Percentiles rank a stretch among this genome's conserved stretches.
Conservation (phyloP, 1,140 invertebrate genomes). For the Scaptomyza hsui region DNA sequence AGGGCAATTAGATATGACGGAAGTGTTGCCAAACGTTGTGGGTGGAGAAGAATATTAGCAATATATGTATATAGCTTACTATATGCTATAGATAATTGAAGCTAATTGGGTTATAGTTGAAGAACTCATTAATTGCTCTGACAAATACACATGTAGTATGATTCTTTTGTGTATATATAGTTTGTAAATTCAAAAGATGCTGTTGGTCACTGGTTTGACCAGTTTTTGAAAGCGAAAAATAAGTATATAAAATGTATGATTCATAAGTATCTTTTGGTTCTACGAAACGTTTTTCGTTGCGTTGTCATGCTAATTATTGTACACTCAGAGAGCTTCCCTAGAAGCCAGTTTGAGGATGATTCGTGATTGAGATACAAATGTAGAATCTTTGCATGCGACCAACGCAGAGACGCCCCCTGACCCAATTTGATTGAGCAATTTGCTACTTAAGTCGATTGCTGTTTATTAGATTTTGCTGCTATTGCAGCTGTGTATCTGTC, state of each 20-base stretch:
- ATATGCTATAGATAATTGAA: slow-evolving; percentile 58
- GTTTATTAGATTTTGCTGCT: slow-evolving; percentile 71
- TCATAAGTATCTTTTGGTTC: slow-evolving; percentile 23
- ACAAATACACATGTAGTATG: no score
- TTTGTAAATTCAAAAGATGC: slow-evolving; percentile 5
- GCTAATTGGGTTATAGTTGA: slow-evolving; percentile 76
- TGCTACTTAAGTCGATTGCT: slow-evolving; percentile 50
- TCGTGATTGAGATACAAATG: slow-evolving; percentile 28
- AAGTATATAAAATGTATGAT: not conserved
- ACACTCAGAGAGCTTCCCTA: slow-evolving; percentile 30
- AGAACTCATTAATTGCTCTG: slow-evolving; percentile 49
- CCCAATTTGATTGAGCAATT: slow-evolving; percentile 76
- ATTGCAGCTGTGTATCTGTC: slow-evolving; percentile 56
- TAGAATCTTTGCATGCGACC: slow-evolving; percentile 41
- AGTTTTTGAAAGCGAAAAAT: slow-evolving; percentile 35
- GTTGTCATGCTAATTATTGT: slow-evolving; percentile 39
- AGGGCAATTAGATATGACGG: slow-evolving; percentile 26
- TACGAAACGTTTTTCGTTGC: slow-evolving; percentile 14
- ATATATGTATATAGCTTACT: not conserved
- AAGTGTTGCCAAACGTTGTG: slow-evolving; percentile 12
- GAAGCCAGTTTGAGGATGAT: slow-evolving; percentile 14
- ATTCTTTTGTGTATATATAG: not conserved
- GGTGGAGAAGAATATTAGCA: not conserved
- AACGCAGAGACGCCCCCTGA: slow-evolving; percentile 51
- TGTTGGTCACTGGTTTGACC: slow-evolving; percentile 54